Percentiles rank a stretch among this genome's conserved stretches.
phyloP scores from a whole-genome alignment of 2,888 invertebrate species.

The Cataglyphis cursor region DNA sequence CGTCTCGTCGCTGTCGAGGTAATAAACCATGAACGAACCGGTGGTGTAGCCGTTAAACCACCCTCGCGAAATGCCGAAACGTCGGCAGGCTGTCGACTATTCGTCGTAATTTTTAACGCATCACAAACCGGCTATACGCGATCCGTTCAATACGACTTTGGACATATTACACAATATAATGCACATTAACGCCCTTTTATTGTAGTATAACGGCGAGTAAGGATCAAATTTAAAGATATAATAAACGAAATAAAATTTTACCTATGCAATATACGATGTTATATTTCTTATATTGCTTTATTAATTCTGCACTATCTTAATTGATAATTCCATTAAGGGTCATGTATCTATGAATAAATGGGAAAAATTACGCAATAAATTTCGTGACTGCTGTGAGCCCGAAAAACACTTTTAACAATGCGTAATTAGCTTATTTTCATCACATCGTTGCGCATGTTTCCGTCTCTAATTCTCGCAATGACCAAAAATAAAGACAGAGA shows the following conservation, averaged over 20 bases:
- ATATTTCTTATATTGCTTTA: neutral
- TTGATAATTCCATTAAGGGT: neutral
- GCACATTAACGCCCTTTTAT: neutral
- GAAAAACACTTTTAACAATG: slow-evolving; percentile 38
- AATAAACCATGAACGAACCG: slow-evolving; percentile 34
- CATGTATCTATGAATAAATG: neutral
- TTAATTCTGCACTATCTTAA: neutral
- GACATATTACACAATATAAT: slow-evolving; percentile 6
- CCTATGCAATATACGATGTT: neutral
- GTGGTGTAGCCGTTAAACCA: slow-evolving; percentile 23
- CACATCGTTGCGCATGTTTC: slow-evolving; percentile 1
- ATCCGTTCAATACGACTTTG: neutral
- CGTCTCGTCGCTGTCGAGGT: neutral
- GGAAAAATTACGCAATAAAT: neutral
- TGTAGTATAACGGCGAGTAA: neutral
- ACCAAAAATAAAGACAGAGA: slow-evolving; percentile 30
- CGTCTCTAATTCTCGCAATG: slow-evolving; percentile 30
- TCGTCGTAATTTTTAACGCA: slow-evolving; percentile 40
- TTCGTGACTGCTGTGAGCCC: neutral
- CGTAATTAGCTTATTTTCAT: slow-evolving; percentile 50
- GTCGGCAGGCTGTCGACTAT: slow-evolving; percentile 37
- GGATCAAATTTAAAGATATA: neutral
- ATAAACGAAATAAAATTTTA: neutral
- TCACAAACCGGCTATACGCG: slow-evolving; percentile 1
- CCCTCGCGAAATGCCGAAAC: slow-evolving; percentile 18